Evolutionary conservation across 2,888 invertebrate species (phyloP), one percentile per base, ranked within the genome.

Genomic region (Epirrita christyi): DNA sequence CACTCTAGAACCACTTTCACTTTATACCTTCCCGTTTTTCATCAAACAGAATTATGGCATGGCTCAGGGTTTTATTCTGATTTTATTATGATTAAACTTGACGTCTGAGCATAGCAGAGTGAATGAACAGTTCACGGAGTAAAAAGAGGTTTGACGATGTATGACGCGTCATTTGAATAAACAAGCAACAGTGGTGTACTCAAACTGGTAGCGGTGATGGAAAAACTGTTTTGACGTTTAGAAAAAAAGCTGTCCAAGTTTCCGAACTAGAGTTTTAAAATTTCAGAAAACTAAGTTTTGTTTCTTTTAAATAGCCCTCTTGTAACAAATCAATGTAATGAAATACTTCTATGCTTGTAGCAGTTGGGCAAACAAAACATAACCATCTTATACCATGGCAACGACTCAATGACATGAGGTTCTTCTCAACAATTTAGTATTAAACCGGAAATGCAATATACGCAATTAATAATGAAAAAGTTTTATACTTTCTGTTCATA

Each of bases 21-120:
- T 32, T 32, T 9, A 32, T 7, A 2, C 32, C 32, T 2, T 29
- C 28, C 28, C 8, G 28, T 7, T 6, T 32, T 7, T 32, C 32
- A 7, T 32, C 32, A 32, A 32, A 32, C 32, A 32, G 32, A 21
- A 21, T 32, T 32, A 32, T 32, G 32, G 32, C 28, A 29, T 29
- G 28, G 8, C 8, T 2, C 32, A 9, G 8, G 9, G 8, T 32
- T 44, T 40, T 34, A 36, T 27, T n/a, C 45, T 27, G 51, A 59
- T 67, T 68, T 60, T 61, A 69, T 70, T 68, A 72, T 63, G 66
- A 73, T 68, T 66, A 62, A 58, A 34, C 55, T 45, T 62, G 63
- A 64, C 63, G 60, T 55, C 40, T 48, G 21, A 38, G 10, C 14
- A 32, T 55, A 29, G 15, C 27, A 38, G 13, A 34, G 15, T 55